Base-by-base conservation (phyloP, 2,113 vertebrate genomes). In the Orthochromis malagaraziensis region DNA sequence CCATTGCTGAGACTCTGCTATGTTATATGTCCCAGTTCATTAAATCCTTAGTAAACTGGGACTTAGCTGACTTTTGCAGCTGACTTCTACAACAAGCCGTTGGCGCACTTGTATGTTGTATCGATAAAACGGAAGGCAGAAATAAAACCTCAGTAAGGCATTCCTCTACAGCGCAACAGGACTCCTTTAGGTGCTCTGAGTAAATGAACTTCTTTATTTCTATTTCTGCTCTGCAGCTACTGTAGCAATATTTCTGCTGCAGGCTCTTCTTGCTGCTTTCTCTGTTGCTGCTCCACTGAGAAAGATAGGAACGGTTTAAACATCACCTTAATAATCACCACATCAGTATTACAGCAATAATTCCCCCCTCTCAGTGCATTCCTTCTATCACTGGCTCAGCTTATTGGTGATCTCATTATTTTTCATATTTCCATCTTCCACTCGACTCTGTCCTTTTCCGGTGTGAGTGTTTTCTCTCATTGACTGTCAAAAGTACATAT, bases 401-500 rank as follows among this genome's bases (percentile, higher is more conserved):
- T 81, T 14, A 3, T 19, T 26, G 12, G 26, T 53, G 57, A 82
- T 60, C 51, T 86, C 17, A 21, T 91, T 90, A 83, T 91, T 86
- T 85, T 85, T 84, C 73, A 73, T 29, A 82, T 91, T 87, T 83
- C 60, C 79, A 60, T 79, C 75, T 49, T 9, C 45, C 13, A 82
- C 58, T 47, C 5, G 1, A 53, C 73, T 63, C 51, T 6, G 21
- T 79, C 33, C 31, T 42, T 60, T 89, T 89, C 84, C 86, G 84
- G 45, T 6, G 60, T 73, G 33, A 91, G 82, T 53, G 63, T 87
- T 93, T 92, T 87, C 58, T 81, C 47, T 88, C 79, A 87, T 80
- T 91, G 92, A 91, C 86, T 87, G 77, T 40, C 79, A 81, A 51
- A 58, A 33, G 80, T 86, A 88, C 80, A 87, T 90, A 88, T 85